Percentiles rank a stretch among this genome's conserved stretches.
Evolutionary conservation across 2,888 invertebrate genomes (phyloP).

Genomic region (Pandemis heparana): DNA sequence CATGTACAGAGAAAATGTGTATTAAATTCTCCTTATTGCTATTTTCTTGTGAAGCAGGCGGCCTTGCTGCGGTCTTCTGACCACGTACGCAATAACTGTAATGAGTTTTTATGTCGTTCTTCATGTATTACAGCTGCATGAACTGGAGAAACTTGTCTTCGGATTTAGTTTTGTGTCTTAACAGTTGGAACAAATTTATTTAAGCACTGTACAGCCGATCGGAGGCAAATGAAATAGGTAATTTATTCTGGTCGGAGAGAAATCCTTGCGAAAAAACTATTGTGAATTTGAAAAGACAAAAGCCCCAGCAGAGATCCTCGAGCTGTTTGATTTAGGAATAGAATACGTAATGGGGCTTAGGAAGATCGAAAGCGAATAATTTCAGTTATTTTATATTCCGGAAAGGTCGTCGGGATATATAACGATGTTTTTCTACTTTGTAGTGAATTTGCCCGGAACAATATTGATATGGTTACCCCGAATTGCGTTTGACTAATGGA

Average conservation of each 20-base stretch:
- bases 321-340: conserved; percentile 39
- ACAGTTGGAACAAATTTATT: not conserved
- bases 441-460: conserved; percentile 8
- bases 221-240: conserved; percentile 11
- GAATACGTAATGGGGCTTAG: conserved; percentile 38
- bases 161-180: too few relatives aligned
- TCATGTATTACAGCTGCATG: conserved; percentile 9
- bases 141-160: not conserved
- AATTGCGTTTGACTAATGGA: not conserved
- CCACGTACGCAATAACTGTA: conserved; percentile 36
- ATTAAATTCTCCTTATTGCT: conserved; percentile 22
- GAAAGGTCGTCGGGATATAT: conserved; percentile 24
- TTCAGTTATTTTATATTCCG: conserved; percentile 39
- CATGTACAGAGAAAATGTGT: conserved; percentile 30
- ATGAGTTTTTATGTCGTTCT: conserved; percentile 25
- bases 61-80: conserved; percentile 2
- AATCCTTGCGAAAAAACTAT: conserved; percentile 26
- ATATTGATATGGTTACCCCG: not conserved
- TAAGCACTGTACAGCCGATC: not conserved
- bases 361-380: conserved; percentile 39
- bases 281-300: conserved; percentile 36
- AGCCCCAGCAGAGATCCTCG: conserved; percentile 14
- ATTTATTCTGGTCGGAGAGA: conserved; percentile 23
- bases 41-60: conserved; percentile 23
- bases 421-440: conserved; percentile 45